Evolutionary conservation across 2,797 vertebrate genomes (phyloP).

Genomic region (Ptychadena robeensis): DNA sequence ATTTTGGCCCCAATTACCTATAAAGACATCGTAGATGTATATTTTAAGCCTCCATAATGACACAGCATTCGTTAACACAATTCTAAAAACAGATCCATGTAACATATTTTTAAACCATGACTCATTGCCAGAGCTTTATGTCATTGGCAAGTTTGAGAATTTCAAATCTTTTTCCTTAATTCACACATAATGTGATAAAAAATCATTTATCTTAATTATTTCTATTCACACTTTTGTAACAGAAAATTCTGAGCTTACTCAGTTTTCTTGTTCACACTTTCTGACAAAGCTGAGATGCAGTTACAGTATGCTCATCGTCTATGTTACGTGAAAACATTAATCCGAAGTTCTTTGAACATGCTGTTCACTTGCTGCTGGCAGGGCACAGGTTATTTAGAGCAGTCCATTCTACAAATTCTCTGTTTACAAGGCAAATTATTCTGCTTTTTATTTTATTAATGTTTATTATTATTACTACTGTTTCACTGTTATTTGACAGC

Average conservation of each 20-base stretch:
- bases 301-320: not conserved
- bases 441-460: too few species aligned
- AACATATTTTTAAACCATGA: constrained; percentile 60
- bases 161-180: constrained; percentile 62
- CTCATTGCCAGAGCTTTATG: constrained; percentile 47
- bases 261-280: constrained; percentile 25
- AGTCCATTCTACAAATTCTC: not conserved
- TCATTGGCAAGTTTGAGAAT: constrained; percentile 51
- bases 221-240: constrained; percentile 55
- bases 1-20: not conserved
- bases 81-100: constrained; percentile 61
- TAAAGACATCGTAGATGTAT: not conserved
- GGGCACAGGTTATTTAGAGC: too few species aligned
- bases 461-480: too few species aligned
- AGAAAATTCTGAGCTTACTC: constrained; percentile 1
- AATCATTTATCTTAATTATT: not conserved
- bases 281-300: not conserved
- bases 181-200: constrained; percentile 47
- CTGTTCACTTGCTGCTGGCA: not conserved
- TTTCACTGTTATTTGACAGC: too few species aligned
- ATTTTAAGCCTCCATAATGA: constrained; percentile 39
- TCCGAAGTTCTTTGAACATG: not conserved
- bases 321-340: not conserved
- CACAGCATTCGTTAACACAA: not conserved
- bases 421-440: too few species aligned